Conservation (phyloP, 1,140 invertebrate species). For the Portunus trituberculatus region DNA sequence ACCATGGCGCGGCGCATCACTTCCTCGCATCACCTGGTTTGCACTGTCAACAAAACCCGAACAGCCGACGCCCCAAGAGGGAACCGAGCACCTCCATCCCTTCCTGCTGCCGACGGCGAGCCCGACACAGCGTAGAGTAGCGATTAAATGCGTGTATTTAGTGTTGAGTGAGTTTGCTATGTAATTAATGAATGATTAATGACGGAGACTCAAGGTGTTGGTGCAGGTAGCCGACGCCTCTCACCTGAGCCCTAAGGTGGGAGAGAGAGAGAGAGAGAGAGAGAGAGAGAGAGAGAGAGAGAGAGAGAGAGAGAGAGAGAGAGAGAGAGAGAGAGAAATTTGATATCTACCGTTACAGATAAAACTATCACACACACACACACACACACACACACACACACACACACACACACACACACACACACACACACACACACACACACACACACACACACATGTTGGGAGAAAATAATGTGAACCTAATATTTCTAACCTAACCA, state of each 20-base stretch:
- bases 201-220: constrained; percentile 53
- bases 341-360: not conserved
- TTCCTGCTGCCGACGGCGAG: not conserved
- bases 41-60: constrained; percentile 48
- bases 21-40: constrained; percentile 47
- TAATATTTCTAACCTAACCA: no score
- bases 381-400: no score
- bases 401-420: no score
- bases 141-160: constrained; percentile 69
- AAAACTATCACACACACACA: no score
- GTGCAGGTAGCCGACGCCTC: constrained; percentile 35
- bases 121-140: constrained; percentile 19
- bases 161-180: constrained; percentile 67
- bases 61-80: constrained; percentile 28
- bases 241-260: constrained; percentile 32
- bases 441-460: no score
- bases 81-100: constrained; percentile 29
- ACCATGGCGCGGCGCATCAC: constrained; percentile 43
- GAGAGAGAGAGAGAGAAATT: not conserved
- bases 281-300: constrained; percentile 27
- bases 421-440: no score
- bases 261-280: constrained; percentile 29
- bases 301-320: constrained; percentile 29
- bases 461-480: no score
- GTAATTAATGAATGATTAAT: constrained; percentile 70